These are phyloP conservation scores for Borostomias antarcticus DNA, from an alignment of 2,797 vertebrate species.

Conservation along the genomic window DNA sequence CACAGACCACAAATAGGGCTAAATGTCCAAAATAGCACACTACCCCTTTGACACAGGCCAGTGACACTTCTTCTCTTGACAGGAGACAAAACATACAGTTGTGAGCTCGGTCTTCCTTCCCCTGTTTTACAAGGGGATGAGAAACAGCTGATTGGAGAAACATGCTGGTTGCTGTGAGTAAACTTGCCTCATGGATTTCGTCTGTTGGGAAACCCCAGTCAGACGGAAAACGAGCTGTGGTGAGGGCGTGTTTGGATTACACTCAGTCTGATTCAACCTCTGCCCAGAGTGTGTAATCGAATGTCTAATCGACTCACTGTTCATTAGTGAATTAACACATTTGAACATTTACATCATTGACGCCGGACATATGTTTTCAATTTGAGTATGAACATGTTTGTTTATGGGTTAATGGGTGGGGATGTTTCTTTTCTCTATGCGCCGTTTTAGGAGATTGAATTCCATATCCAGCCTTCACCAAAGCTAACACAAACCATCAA, in stretches of 20 bases:
- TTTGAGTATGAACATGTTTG: constrained; percentile 50
- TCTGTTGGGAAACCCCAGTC: constrained; percentile 72
- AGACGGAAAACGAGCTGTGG: constrained; percentile 72
- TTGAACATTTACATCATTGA: constrained; percentile 62
- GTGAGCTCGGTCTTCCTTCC: constrained; percentile 66
- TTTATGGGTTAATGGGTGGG: constrained; percentile 52
- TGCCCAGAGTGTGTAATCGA: constrained; percentile 67
- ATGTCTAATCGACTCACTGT: constrained; percentile 72
- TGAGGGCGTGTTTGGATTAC: constrained; percentile 65
- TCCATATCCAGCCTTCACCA: constrained; percentile 32
- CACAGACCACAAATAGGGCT: too few species aligned
- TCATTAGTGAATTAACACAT: constrained; percentile 75
- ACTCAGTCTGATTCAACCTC: constrained; percentile 68
- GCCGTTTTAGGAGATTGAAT: constrained; percentile 45
- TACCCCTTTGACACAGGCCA: constrained; percentile 53
- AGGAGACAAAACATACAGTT: constrained; percentile 72
- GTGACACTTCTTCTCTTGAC: too few species aligned
- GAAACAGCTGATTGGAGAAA: constrained; percentile 68
- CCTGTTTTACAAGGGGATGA: constrained; percentile 70
- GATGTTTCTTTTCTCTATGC: constrained; percentile 47
- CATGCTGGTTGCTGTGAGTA: constrained; percentile 69
- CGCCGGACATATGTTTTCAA: constrained; percentile 53
- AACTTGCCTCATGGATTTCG: constrained; percentile 68
- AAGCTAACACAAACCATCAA: constrained; percentile 31
- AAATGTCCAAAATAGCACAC: constrained; percentile 17